phyloP scores from a whole-genome alignment of 2,797 vertebrate species.

The Diplodus sargus region DNA sequence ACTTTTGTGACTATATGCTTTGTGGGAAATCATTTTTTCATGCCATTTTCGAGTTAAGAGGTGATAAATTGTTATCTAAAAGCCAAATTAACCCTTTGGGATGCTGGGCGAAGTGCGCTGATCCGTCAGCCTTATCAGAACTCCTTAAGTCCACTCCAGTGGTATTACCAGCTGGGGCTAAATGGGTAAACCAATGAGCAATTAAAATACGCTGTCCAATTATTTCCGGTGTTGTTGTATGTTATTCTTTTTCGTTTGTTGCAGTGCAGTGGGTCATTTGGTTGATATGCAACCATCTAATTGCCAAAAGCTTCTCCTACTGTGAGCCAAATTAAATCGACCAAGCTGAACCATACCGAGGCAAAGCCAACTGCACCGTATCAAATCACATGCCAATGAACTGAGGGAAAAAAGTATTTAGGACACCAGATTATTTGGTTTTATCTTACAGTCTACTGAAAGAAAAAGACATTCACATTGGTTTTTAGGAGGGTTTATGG shows the following conservation, averaged over 20 bases:
- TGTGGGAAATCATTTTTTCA: slow-evolving; percentile 21
- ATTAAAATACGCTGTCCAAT: slow-evolving; percentile 27
- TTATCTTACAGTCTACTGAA: slow-evolving; percentile 33
- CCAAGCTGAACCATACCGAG: slow-evolving; percentile 49
- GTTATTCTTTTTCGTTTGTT: slow-evolving; percentile 26
- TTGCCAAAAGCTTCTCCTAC: slow-evolving; percentile 49
- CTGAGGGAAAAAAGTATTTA: slow-evolving; percentile 25
- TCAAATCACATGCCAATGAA: slow-evolving; percentile 45
- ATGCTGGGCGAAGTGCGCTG: slow-evolving; percentile 11
- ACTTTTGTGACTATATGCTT: neutral
- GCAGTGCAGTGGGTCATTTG: slow-evolving; percentile 43
- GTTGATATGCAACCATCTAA: slow-evolving; percentile 45
- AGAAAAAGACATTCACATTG: slow-evolving; percentile 30
- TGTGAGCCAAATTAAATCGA: slow-evolving; percentile 59
- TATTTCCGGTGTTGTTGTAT: slow-evolving; percentile 29
- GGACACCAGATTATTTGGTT: slow-evolving; percentile 42
- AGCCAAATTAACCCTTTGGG: slow-evolving; percentile 41
- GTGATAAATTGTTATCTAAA: slow-evolving; percentile 43
- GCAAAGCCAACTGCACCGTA: slow-evolving; percentile 15
- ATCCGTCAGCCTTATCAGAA: slow-evolving; percentile 36
- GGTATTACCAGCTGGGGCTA: slow-evolving; percentile 30
- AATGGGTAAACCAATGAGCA: slow-evolving; percentile 30
- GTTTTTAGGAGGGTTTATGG: slow-evolving; percentile 35
- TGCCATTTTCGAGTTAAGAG: slow-evolving; percentile 34
- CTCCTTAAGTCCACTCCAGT: slow-evolving; percentile 25